Percentiles rank a stretch among this genome's conserved stretches.
Conservation (phyloP, 2,113 vertebrate species). For the Chrysochloris asiatica region DNA sequence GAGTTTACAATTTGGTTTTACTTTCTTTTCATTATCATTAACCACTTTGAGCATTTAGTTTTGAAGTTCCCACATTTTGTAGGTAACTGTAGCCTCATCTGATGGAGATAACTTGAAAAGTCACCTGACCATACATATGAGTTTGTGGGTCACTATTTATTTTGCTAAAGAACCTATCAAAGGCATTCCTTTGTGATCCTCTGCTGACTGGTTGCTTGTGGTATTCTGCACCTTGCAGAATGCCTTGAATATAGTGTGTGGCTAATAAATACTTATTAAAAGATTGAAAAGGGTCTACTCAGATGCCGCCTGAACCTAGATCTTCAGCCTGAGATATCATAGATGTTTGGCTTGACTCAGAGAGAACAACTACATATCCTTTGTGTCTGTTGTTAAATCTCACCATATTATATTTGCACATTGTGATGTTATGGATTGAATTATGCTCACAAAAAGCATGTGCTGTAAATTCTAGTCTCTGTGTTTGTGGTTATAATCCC, state of each 20-base stretch:
- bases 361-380: not conserved
- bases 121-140: slow-evolving; percentile 6
- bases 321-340: not conserved
- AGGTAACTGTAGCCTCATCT: slow-evolving; percentile 13
- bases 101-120: slow-evolving; percentile 53
- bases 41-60: too few relatives aligned
- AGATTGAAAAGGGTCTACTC: not conserved
- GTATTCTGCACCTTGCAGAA: not conserved
- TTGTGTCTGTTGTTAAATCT: slow-evolving; percentile 44
- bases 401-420: not conserved
- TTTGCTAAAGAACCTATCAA: slow-evolving; percentile 31
- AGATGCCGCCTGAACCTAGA: not conserved
- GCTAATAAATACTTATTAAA: not conserved
- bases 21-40: too few relatives aligned
- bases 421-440: not conserved
- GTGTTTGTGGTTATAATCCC: not conserved
- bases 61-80: slow-evolving; percentile 16
- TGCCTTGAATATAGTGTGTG: not conserved
- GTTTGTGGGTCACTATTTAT: not conserved
- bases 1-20: too few relatives aligned
- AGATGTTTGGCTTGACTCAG: slow-evolving; percentile 28
- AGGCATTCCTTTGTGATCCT: slow-evolving; percentile 34
- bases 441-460: not conserved
- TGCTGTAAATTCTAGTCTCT: not conserved
- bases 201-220: slow-evolving; percentile 3